Evolutionary conservation across 2,888 invertebrate species (phyloP).

Genomic region (Dione vanillae): DNA sequence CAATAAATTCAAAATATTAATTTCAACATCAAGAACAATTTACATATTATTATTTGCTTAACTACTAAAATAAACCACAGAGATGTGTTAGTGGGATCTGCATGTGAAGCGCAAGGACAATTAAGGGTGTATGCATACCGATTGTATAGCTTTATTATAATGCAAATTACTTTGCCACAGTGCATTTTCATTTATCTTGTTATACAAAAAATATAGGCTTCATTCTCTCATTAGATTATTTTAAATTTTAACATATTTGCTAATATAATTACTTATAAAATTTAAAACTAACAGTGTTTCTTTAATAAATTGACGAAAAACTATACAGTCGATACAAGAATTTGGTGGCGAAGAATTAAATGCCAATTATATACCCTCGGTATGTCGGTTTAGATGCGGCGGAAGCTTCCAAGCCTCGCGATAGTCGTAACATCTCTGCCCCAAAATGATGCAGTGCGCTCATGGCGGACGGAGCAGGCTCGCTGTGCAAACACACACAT

Average conservation of each 20-base stretch:
- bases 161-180: not conserved
- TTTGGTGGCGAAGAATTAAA: constrained; percentile 57
- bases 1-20: constrained; percentile 8
- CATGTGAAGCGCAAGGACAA: constrained; percentile 36
- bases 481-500: constrained; percentile 81
- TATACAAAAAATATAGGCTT: not conserved
- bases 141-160: constrained; percentile 24
- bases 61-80: constrained; percentile 28
- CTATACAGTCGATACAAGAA: constrained; percentile 33
- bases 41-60: constrained; percentile 20
- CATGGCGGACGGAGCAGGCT: constrained; percentile 92
- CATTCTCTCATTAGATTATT: too few species aligned
- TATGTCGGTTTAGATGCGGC: constrained; percentile 77
- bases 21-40: constrained; percentile 19
- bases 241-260: too few species aligned
- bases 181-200: not conserved
- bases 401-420: constrained; percentile 91
- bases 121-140: constrained; percentile 35
- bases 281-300: too few species aligned
- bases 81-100: constrained; percentile 22
- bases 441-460: constrained; percentile 94
- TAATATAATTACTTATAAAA: too few species aligned
- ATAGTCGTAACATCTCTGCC: constrained; percentile 93
- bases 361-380: constrained; percentile 80
- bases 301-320: not conserved